Conservation (phyloP, 1,140 invertebrate species). For the roundworm (Caenorhabditis elegans) region WBcel235 BX284602.5:4823501-4824000, state of each 20-base stretch:
- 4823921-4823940: background rate
- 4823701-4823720: too few relatives aligned
- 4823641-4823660: background rate
- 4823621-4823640: conserved; percentile 3
- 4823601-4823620: background rate
- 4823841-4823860: background rate
- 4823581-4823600: background rate
- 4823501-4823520: background rate
- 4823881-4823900: background rate
- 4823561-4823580: background rate
- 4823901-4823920: background rate
- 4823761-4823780: background rate
- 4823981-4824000: background rate
- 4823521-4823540: background rate
- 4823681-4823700: background rate
- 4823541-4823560: background rate
- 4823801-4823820: background rate
- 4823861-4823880: background rate
- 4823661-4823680: background rate
- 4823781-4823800: background rate
- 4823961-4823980: background rate
- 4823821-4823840: background rate
- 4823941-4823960: background rate
- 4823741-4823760: background rate
- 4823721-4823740: background rate